These are phyloP conservation scores for Saimiri boliviensis DNA, from an alignment of 2,113 vertebrate species.

Conservation along the genomic window DNA sequence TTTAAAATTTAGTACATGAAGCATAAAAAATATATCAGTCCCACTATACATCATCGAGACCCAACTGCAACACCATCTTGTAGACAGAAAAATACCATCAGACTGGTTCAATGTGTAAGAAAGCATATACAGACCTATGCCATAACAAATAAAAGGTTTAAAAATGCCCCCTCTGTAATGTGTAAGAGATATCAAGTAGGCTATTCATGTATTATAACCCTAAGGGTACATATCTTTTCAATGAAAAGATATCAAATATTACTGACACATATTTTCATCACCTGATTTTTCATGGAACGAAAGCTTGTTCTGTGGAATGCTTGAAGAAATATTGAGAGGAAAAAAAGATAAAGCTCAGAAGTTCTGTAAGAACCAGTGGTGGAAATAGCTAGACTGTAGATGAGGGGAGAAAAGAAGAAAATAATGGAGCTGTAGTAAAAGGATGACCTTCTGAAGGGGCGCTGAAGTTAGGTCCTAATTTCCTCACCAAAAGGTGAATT, in stretches of 20 bases:
- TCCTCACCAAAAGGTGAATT: neutral
- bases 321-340: neutral
- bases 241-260: neutral
- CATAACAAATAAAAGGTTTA: neutral
- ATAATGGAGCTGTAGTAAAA: rapidly evolving
- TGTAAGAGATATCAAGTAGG: neutral
- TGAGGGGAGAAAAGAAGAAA: neutral
- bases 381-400: neutral
- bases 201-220: neutral
- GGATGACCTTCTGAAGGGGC: neutral
- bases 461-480: neutral
- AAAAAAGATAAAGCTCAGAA: neutral
- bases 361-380: neutral
- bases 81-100: slow-evolving; percentile 63
- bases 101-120: neutral
- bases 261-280: neutral
- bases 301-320: neutral
- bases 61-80: slow-evolving; percentile 60
- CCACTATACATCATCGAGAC: slow-evolving; percentile 62
- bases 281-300: neutral
- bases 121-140: neutral
- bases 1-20: slow-evolving; percentile 82
- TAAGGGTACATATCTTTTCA: neutral
- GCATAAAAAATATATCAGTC: slow-evolving; percentile 83
- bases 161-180: neutral